A percentile compares a stretch with the other conserved stretches of the same genome.
Evolutionary conservation across 2,888 invertebrate species (phyloP).

Genomic region (Sarcophaga caerulescens): DNA sequence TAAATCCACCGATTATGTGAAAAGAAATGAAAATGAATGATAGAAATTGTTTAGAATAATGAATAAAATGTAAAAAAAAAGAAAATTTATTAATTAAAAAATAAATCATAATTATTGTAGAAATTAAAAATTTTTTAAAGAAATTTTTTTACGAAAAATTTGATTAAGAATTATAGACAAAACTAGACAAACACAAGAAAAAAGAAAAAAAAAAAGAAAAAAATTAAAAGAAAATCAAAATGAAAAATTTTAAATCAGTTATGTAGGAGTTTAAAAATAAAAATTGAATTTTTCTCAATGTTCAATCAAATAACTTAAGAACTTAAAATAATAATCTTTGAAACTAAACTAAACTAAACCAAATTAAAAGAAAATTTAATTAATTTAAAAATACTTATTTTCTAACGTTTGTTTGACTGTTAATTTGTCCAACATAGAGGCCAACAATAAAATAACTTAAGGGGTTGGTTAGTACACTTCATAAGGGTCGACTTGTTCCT

Average conservation of each 20-base stretch:
- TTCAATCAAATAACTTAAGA: slow-evolving; percentile 10
- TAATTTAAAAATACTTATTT: too few relatives aligned
- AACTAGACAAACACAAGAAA: slow-evolving; percentile 5
- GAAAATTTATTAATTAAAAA: background rate
- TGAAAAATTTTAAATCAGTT: slow-evolving; percentile 40
- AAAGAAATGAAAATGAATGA: slow-evolving; percentile 42
- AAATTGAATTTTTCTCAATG: slow-evolving; percentile 62
- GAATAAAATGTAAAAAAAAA: slow-evolving; percentile 35
- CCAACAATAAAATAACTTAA: too few relatives aligned
- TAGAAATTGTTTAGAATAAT: slow-evolving; percentile 48
- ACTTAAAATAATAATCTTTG: too few relatives aligned
- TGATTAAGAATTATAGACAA: too few relatives aligned
- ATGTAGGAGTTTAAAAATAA: slow-evolving; percentile 17
- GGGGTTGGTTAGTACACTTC: too few relatives aligned
- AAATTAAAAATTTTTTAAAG: slow-evolving; percentile 26
- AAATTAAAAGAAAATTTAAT: too few relatives aligned
- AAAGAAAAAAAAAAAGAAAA: background rate
- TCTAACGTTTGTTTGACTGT: too few relatives aligned
- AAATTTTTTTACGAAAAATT: slow-evolving; percentile 6
- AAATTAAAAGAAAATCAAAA: background rate
- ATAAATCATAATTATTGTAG: background rate
- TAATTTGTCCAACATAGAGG: too few relatives aligned
- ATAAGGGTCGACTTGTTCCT: too few relatives aligned
- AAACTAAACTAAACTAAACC: too few relatives aligned
- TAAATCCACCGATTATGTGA: slow-evolving; percentile 67